Evolutionary conservation across 2,888 invertebrate species (phyloP), one percentile per base, ranked within the genome.

Genomic region (Seira ritae): DNA sequence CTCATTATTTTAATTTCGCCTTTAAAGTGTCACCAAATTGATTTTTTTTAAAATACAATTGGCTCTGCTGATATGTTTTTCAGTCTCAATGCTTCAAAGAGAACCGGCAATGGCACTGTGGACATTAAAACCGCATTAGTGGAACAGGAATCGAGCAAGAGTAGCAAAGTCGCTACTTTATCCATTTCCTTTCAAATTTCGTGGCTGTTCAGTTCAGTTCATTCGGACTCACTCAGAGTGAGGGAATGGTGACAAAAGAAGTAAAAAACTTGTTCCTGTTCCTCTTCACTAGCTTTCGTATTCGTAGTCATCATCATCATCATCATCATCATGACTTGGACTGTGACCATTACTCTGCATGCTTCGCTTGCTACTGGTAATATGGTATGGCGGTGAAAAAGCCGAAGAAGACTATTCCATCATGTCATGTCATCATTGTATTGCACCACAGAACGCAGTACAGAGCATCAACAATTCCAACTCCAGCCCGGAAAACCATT

Each of bases 41-140:
- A n/a, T n/a, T n/a, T n/a, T n/a, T n/a, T n/a, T n/a, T n/a, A n/a
- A n/a, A n/a, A n/a, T n/a, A n/a, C n/a, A n/a, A n/a, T n/a, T n/a
- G n/a, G n/a, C n/a, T n/a, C n/a, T n/a, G n/a, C n/a, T n/a, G n/a
- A n/a, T n/a, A n/a, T n/a, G n/a, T n/a, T n/a, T n/a, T n/a, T 12
- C 42, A 42, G 42, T 42, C 42, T 6, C 42, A 17, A 55, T n/a
- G 55, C 15, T 55, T 55, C 55, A 1, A 3, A 65, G 17, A 67
- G 67, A 60, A n/a, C n/a, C n/a, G n/a, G n/a, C n/a, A n/a, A n/a
- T n/a, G 68, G 46, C 67, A 50, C 60, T 55, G 76, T 76, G 76
- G 76, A 76, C 76, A 76, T 76, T 76, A 76, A 76, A 76, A 76
- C 76, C 76, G 76, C 76, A 76, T 76, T 76, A 76, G 68, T 3